Percentiles rank a stretch among this genome's conserved stretches.
Conservation (phyloP, 2,888 invertebrate genomes). For the Hyalella azteca region DNA sequence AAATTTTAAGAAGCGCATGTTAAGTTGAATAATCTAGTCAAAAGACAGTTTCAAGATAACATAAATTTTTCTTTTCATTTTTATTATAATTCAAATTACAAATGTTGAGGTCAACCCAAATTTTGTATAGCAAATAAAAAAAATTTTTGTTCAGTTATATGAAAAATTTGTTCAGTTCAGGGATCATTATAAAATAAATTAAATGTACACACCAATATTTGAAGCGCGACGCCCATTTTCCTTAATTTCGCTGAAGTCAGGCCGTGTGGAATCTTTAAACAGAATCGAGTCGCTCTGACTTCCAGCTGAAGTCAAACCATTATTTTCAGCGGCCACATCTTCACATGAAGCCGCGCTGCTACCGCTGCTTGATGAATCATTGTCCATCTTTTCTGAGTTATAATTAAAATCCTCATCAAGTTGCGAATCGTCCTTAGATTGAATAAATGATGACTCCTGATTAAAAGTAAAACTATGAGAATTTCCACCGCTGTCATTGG, state of each 20-base stretch:
- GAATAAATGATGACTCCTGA: neutral
- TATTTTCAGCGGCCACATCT: neutral
- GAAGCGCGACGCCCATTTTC: too few relatives aligned
- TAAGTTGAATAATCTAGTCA: too few relatives aligned
- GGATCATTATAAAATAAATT: too few relatives aligned
- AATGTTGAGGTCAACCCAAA: too few relatives aligned
- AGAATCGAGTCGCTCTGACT: neutral
- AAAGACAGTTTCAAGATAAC: too few relatives aligned
- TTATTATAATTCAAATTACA: too few relatives aligned
- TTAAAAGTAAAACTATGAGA: neutral
- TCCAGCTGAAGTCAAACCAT: neutral
- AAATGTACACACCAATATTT: too few relatives aligned
- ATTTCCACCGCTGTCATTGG: neutral
- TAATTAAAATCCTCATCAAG: neutral
- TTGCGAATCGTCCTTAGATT: neutral
- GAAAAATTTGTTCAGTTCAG: too few relatives aligned
- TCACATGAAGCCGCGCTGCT: neutral
- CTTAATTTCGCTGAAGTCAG: neutral
- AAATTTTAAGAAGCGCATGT: too few relatives aligned
- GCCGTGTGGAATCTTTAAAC: neutral
- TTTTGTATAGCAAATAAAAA: too few relatives aligned
- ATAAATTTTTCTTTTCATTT: too few relatives aligned
- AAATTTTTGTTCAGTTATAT: too few relatives aligned
- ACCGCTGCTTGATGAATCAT: neutral
- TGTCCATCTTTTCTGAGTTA: neutral